Base-by-base conservation (phyloP, 2,113 vertebrate genomes). In the Oenanthe melanoleuca region DNA sequence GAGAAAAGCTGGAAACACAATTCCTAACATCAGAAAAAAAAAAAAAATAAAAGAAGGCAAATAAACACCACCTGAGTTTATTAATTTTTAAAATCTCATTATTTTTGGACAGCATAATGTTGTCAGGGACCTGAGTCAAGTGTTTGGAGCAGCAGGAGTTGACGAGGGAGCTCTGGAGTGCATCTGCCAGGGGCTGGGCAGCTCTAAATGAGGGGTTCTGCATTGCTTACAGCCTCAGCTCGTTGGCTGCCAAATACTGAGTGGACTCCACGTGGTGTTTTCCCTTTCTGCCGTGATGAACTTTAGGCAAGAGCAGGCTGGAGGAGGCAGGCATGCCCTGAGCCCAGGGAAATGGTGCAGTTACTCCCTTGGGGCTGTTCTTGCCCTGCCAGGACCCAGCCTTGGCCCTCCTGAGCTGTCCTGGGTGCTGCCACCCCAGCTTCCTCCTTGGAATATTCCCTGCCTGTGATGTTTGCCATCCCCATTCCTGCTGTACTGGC, bases 1-100 rank as follows among this genome's bases (percentile, higher is more conserved):
- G 59, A 88, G 63, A 29, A 93, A 66, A 92, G 50, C 74, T 86
- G 75, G 86, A 70, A 96, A 77, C 67, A 88, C 9, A 55, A 67
- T n/a, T 73, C 88, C 64, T 73, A 65, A 80, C 53, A 93, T 42
- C 5, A 42, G 42, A 29, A 79, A 80, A 81, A 93, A 81, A 93
- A 81, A 37, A 71, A 67, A 65, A 89, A 72, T 44, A 71, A 64
- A 66, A 89, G 24, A 82, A 77, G n/a, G 42, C 71, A 96, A 97
- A 94, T 74, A 95, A 97, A 95, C 82, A 92, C 86, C 25, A 13
- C 63, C 38, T 74, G 64, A 86, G 71, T 92, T 92, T 90, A 95
- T 97, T 88, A 96, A 97, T 96, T 96, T 93, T 97, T 97, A 94
- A 97, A 96, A 95, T 96, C 94, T 96, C 94, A 95, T 97, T 95